These are phyloP conservation scores for Chelonus insularis DNA, from an alignment of 1,140 invertebrate species.

Conservation along the genomic window DNA sequence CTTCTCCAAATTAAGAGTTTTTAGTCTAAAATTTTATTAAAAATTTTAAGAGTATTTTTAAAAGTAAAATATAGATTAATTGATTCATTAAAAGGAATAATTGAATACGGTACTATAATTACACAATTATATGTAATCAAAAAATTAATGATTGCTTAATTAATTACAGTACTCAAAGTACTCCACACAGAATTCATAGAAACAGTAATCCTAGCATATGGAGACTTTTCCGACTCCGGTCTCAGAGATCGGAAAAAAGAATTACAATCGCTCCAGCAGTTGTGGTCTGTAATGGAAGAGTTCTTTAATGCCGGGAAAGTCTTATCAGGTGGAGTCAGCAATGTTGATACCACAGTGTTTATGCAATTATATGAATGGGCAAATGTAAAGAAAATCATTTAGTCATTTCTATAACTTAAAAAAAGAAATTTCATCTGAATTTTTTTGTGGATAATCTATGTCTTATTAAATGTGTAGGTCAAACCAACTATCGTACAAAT, in stretches of 20 bases:
- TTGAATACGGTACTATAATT: slow-evolving; percentile 19
- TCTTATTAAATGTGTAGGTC: slow-evolving; percentile 58
- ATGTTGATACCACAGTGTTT: slow-evolving; percentile 82
- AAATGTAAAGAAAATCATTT: no score
- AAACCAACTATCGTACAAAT: slow-evolving; percentile 94
- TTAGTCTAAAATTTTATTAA: no score
- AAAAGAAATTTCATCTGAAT: no score
- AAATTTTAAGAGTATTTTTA: no score
- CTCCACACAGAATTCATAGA: slow-evolving; percentile 71
- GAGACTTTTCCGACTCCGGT: slow-evolving; percentile 51
- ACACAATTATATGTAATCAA: slow-evolving; percentile 20
- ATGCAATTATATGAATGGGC: slow-evolving; percentile 77
- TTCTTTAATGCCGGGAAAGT: slow-evolving; percentile 69
- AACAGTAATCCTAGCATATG: slow-evolving; percentile 75
- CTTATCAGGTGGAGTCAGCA: slow-evolving; percentile 81
- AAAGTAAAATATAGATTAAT: no score
- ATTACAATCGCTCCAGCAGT: slow-evolving; percentile 67
- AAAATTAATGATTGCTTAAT: no score
- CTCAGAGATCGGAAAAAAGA: no score
- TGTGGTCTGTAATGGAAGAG: slow-evolving; percentile 76
- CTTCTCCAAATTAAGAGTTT: no score
- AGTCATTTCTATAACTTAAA: no score
- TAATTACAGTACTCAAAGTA: slow-evolving; percentile 61
- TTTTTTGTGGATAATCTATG: background rate
- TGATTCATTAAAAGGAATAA: no score